Base-by-base conservation (phyloP, 2,888 invertebrate genomes). In the Erebia aethiops region DNA sequence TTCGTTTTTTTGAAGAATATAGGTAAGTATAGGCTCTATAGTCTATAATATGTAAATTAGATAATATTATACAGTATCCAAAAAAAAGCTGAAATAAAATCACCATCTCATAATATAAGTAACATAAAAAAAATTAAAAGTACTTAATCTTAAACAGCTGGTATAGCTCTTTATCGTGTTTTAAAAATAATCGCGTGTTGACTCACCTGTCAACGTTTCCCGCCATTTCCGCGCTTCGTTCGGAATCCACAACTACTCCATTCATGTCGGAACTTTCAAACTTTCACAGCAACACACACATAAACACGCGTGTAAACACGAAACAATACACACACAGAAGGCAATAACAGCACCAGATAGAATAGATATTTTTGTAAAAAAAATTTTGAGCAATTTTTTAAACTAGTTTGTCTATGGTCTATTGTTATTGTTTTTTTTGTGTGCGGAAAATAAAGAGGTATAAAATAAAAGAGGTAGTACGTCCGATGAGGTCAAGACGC, bases 131-230 rank as follows among this genome's bases (percentile, higher is more conserved):
- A 43, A 10, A 11, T 1, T 43, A 11, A 43, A 43, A 14, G 5
- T 49, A 26, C 1, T 26, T 4, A 26, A n/a, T n/a, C n/a, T n/a
- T 26, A 51, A 51, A n/a, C 4, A 51, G 14, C 46, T 8, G 16
- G 16, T 16, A 11, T 18, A 8, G 1, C 18, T 11, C 9, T 10
- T 52, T 16, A 58, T 43, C 9, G n/a, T 49, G 18, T 41, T 65
- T 65, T 54, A 41, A 43, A 63, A 62, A 35, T 7, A 5, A 41
- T 46, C 43, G n/a, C 54, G 7, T 35, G 35, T 52, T 13, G 18
- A 77, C 79, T 78, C 64, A 80, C 79, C 78, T 78, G 74, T 88
- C 86, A 76, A 81, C 76, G 71, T 84, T 84, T 73, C 83, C 85
- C 77, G 82, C 84, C 79, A 80, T 84, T 76, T 84, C 82, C 67